Conservation (phyloP, 1,140 invertebrate genomes). For the Ladona fulva region DNA sequence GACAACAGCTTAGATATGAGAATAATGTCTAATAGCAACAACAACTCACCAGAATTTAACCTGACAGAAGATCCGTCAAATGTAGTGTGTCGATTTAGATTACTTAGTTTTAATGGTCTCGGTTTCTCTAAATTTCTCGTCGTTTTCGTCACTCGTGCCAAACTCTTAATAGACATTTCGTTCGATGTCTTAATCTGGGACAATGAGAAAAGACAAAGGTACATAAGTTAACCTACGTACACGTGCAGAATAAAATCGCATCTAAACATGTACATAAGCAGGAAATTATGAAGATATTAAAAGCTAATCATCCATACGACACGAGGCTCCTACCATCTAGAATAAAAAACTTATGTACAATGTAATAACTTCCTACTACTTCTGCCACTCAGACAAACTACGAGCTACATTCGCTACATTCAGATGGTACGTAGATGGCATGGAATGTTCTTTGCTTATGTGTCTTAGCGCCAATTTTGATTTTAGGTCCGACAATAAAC, state of each 20-base stretch:
- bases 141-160: slow-evolving; percentile 30
- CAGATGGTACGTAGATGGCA: background rate
- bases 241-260: background rate
- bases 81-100: slow-evolving; percentile 25
- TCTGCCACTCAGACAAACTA: slow-evolving; percentile 1
- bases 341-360: background rate
- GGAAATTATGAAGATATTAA: too few relatives aligned
- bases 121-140: slow-evolving; percentile 64
- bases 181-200: background rate
- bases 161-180: background rate
- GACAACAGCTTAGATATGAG: too few relatives aligned
- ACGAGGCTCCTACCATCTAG: background rate
- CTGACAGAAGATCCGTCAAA: slow-evolving; percentile 16
- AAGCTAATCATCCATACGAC: too few relatives aligned
- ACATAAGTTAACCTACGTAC: background rate
- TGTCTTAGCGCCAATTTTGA: background rate
- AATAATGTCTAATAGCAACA: too few relatives aligned
- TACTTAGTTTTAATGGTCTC: slow-evolving; percentile 52
- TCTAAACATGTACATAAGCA: too few relatives aligned
- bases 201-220: background rate
- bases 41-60: slow-evolving; percentile 14
- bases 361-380: background rate
- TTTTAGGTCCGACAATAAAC: background rate
- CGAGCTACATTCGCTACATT: background rate
- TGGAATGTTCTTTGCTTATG: background rate